phyloP scores from a whole-genome alignment of 2,888 invertebrate species.

The Thymelicus sylvestris region DNA sequence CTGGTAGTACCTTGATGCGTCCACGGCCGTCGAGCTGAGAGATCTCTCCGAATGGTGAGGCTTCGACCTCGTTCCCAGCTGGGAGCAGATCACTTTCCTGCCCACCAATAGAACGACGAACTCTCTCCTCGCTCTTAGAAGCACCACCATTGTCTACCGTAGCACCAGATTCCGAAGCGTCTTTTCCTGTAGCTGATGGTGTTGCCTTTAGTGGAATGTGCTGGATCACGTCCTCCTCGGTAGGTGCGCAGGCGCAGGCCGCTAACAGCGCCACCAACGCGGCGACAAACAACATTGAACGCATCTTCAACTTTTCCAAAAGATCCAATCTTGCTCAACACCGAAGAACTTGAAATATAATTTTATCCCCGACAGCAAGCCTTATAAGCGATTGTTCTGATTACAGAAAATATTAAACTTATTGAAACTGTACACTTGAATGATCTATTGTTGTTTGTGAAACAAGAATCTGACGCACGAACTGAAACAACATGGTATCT shows the following conservation, averaged over 20 bases:
- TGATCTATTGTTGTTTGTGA: constrained; percentile 65
- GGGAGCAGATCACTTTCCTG: constrained; percentile 74
- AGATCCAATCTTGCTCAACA: constrained; percentile 70
- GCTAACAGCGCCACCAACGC: constrained; percentile 75
- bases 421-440: constrained; percentile 65
- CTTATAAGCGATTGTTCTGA: constrained; percentile 64
- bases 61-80: constrained; percentile 62
- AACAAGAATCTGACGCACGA: constrained; percentile 65
- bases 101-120: constrained; percentile 64
- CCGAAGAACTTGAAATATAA: constrained; percentile 41
- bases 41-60: constrained; percentile 66
- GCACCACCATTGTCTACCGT: constrained; percentile 70
- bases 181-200: constrained; percentile 77
- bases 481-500: constrained; percentile 50
- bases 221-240: constrained; percentile 73
- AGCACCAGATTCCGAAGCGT: constrained; percentile 75
- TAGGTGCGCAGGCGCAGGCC: constrained; percentile 71
- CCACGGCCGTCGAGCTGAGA: constrained; percentile 65
- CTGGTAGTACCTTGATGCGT: constrained; percentile 74
- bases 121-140: constrained; percentile 51
- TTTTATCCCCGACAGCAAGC: constrained; percentile 27
- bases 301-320: constrained; percentile 71
- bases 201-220: constrained; percentile 74
- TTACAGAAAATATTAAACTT: constrained; percentile 67
- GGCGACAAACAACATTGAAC: constrained; percentile 73